Evolutionary conservation across 2,797 vertebrate genomes (phyloP).

Genomic region (Avahi laniger): DNA sequence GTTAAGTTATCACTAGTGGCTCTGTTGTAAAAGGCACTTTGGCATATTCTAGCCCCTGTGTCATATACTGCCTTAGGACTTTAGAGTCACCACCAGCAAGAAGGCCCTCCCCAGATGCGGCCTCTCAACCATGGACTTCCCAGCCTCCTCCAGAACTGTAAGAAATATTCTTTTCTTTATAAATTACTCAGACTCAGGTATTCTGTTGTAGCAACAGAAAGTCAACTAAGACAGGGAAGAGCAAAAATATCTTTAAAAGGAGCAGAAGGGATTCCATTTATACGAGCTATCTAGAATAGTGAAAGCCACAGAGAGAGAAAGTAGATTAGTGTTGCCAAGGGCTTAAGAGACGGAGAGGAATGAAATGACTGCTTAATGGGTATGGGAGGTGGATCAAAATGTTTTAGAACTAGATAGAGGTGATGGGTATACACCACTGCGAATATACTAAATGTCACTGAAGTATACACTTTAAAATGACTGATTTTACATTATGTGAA

Average conservation of each 20-base stretch:
- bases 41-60: background rate
- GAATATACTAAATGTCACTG: background rate
- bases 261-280: background rate
- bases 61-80: background rate
- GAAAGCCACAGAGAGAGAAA: background rate
- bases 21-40: background rate
- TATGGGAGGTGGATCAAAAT: background rate
- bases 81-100: too few relatives aligned
- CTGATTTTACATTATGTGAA: background rate
- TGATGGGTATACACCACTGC: background rate
- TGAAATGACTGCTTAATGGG: background rate
- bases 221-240: background rate
- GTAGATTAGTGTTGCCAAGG: background rate
- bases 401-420: background rate
- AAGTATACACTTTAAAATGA: background rate
- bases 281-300: background rate
- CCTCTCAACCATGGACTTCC: too few relatives aligned
- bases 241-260: background rate
- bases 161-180: too few relatives aligned
- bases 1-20: background rate
- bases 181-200: background rate
- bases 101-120: too few relatives aligned
- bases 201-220: background rate
- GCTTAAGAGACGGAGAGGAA: background rate
- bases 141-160: too few relatives aligned